Evolutionary conservation across 1,140 invertebrate species (phyloP), one percentile per base, ranked within the genome.

Genomic region (Amyelois transitella): DNA sequence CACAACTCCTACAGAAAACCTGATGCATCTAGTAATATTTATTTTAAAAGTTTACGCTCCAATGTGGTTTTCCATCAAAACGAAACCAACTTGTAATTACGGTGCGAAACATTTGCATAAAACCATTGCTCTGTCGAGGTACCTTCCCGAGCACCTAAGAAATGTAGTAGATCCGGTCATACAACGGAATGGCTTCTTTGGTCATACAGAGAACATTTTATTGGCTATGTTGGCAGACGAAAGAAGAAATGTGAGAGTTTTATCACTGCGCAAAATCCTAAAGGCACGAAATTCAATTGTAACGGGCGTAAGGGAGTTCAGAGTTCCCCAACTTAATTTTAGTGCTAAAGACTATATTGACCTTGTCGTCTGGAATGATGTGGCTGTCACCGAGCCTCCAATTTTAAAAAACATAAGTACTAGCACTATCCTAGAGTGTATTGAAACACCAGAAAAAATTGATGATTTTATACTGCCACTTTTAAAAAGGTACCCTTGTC

Each of bases 251-350:
- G 59, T 62, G 19, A 28, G 55, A n/a, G 45, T 63, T 2, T 52
- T 69, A 17, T 52, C 55, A 53, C 47, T 38, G 28, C 58, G 20
- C 32, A 55, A 19, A 53, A 58, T 58, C n/a, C 4, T 50, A 22
- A 59, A 43, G 43, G 51, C 47, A 38, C 53, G 47, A 50, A n/a
- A 45, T 43, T 44, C 53, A 32, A 53, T 43, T 43, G 18, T 0
- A 17, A n/a, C 5, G 14, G 20, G 24, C 20, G 18, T 61, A 44
- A 43, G 58, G 21, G 44, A 14, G 53, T 63, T 63, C 43, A 53
- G 53, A 60, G 56, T 54, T 18, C 55, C 60, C 22, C 20, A 14
- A 17, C 28, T 62, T 8, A 62, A 65, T 54, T 62, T 65, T n/a
- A 22, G 44, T 21, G 60, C 60, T 18, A 43, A 44, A 54, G 52